A percentile compares a stretch with the other conserved stretches of the same genome.
Conservation (phyloP, 2,113 vertebrate species). For the Formicarius rufipectus region DNA sequence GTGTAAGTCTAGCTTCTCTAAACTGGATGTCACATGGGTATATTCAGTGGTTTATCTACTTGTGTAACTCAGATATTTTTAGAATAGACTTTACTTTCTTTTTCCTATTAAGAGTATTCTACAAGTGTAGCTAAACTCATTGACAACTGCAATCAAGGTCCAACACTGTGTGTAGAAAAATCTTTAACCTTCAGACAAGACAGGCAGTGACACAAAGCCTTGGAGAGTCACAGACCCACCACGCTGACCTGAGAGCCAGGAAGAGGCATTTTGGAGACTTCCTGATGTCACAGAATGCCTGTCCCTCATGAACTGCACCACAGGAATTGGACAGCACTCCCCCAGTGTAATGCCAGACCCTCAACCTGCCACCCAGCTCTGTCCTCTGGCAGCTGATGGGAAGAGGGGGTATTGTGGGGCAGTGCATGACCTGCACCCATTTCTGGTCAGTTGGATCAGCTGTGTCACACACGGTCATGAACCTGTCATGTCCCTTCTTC, state of each 20-base stretch:
- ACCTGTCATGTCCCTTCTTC: not conserved
- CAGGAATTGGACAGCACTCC: accelerated
- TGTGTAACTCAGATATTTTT: not conserved
- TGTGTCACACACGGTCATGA: accelerated
- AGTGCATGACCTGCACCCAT: accelerated
- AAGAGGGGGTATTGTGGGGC: accelerated
- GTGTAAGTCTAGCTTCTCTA: not conserved
- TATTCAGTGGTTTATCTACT: not conserved
- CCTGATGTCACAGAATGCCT: not conserved
- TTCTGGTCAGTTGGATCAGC: not conserved
- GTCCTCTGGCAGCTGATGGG: not conserved
- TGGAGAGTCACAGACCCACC: not conserved
- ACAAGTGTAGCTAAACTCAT: not conserved
- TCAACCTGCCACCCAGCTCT: not conserved
- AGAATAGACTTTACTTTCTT: not conserved
- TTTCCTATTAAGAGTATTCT: not conserved
- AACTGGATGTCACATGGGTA: not conserved
- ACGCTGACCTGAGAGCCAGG: accelerated
- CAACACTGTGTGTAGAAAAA: not conserved
- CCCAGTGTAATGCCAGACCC: not conserved
- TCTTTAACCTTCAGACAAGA: not conserved
- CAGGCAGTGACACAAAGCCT: not conserved
- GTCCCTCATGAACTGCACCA: too few species aligned
- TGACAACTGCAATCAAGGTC: not conserved
- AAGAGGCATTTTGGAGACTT: not conserved